These are phyloP conservation scores for Caenorhabditis virilis DNA, from an alignment of 2,888 invertebrate genomes.

Conservation along the genomic window DNA sequence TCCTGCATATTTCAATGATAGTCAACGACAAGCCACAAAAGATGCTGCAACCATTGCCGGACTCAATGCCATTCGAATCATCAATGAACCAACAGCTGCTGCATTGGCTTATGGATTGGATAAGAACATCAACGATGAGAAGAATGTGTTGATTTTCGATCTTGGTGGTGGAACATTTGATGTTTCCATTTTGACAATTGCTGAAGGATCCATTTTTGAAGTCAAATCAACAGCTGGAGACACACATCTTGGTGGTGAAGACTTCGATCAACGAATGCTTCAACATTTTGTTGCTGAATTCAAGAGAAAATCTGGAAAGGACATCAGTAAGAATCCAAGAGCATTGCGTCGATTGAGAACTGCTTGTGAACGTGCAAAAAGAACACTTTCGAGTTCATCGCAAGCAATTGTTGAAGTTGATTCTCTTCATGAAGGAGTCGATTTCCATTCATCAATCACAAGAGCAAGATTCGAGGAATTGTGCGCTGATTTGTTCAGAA, in stretches of 20 bases:
- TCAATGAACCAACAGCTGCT: too few species aligned
- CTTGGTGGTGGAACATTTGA: constrained; percentile 73
- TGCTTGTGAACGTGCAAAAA: constrained; percentile 79
- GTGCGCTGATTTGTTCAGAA: constrained; percentile 91
- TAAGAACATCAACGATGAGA: constrained; percentile 52
- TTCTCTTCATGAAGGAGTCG: constrained; percentile 90
- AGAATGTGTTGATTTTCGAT: constrained; percentile 62
- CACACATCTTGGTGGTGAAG: too few species aligned
- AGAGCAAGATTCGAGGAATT: constrained; percentile 95
- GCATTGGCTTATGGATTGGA: constrained; percentile 81
- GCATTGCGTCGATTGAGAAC: constrained; percentile 87
- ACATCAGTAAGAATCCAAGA: constrained; percentile 83
- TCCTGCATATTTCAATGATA: constrained; percentile 80
- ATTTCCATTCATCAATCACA: constrained; percentile 94
- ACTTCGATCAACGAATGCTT: too few species aligned
- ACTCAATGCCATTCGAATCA: constrained; percentile 45
- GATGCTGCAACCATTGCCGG: constrained; percentile 27
- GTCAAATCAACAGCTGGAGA: constrained; percentile 77
- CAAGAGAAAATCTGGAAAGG: constrained; percentile 79
- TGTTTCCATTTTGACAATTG: constrained; percentile 53
- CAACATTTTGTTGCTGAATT: constrained; percentile 70
- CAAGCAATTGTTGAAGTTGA: constrained; percentile 82
- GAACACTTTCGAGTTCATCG: constrained; percentile 73
- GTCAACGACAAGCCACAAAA: constrained; percentile 71
- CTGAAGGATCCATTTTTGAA: constrained; percentile 41